phyloP scores from a whole-genome alignment of 2,113 vertebrate genomes.

The Erythrolamprus reginae region DNA sequence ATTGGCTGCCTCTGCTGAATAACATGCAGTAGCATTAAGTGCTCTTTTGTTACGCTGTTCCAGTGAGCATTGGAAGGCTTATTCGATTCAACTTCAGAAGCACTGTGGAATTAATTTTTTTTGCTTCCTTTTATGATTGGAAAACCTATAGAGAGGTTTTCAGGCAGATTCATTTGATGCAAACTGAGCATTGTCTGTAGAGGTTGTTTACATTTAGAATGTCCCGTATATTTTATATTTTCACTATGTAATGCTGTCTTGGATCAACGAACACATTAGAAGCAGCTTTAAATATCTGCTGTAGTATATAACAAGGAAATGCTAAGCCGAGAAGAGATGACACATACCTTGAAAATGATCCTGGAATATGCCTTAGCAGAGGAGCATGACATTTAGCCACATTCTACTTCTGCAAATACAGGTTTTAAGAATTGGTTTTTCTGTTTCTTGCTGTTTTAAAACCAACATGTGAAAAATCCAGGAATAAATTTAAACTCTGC shows the following conservation, averaged over 20 bases:
- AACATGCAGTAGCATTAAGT: background rate
- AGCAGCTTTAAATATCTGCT: background rate
- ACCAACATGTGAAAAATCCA: slow-evolving; percentile 9
- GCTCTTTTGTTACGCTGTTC: background rate
- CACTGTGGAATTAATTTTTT: background rate
- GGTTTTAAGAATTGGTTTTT: background rate
- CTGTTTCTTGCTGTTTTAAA: background rate
- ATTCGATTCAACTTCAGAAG: background rate
- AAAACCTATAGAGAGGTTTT: background rate
- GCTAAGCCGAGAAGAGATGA: background rate
- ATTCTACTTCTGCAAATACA: slow-evolving; percentile 3
- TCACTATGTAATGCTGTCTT: background rate
- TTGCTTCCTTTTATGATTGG: background rate
- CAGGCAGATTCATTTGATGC: background rate
- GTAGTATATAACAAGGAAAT: background rate
- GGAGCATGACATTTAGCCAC: background rate
- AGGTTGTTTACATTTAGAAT: background rate
- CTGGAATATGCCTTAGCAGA: background rate
- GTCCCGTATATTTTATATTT: background rate
- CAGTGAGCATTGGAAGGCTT: background rate
- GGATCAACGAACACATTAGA: background rate
- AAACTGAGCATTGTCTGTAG: background rate
- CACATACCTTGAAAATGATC: background rate
- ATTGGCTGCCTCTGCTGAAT: background rate
- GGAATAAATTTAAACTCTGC: slow-evolving; percentile 15